A percentile compares a stretch with the other conserved stretches of the same genome.
Conservation (phyloP, 1,140 invertebrate species). For the Ips nitidus region DNA sequence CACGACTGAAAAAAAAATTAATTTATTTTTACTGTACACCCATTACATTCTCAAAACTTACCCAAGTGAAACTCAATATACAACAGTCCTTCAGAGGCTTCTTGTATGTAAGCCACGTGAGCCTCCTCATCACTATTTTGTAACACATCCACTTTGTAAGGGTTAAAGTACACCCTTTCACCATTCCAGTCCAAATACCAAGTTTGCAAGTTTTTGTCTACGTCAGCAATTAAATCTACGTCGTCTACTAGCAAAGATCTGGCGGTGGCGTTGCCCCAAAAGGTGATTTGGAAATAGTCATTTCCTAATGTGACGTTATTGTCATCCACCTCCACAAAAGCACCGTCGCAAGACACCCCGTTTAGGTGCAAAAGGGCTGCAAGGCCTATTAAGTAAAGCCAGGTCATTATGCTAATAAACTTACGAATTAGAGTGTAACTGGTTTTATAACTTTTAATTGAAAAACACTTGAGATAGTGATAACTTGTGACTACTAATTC, state of each 20-base stretch:
- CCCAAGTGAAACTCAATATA: conserved; percentile 21
- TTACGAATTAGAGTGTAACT: too few relatives aligned
- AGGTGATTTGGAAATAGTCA: conserved; percentile 12
- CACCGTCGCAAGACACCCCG: not conserved
- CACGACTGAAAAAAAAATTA: conserved; percentile 2
- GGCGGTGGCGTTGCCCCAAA: conserved; percentile 10
- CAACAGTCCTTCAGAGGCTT: not conserved
- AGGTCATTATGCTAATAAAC: too few relatives aligned
- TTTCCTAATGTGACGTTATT: conserved; percentile 8
- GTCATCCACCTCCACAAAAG: conserved; percentile 6
- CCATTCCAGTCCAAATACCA: conserved; percentile 26
- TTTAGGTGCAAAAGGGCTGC: too few relatives aligned
- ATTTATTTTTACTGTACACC: not conserved
- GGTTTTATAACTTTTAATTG: too few relatives aligned
- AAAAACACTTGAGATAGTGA: too few relatives aligned
- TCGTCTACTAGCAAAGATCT: conserved; percentile 4
- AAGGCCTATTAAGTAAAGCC: too few relatives aligned
- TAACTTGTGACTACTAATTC: too few relatives aligned
- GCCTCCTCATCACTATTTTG: conserved; percentile 8
- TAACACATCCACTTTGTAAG: not conserved
- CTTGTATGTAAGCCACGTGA: conserved; percentile 15
- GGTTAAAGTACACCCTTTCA: conserved; percentile 19
- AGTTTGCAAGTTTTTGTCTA: conserved; percentile 3
- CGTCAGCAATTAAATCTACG: conserved; percentile 4
- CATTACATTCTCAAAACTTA: conserved; percentile 1